These are phyloP conservation scores for Hemicentrotus pulcherrimus DNA, from an alignment of 35 echinoderm and acorn worm genomes.

Conservation along the genomic window DNA sequence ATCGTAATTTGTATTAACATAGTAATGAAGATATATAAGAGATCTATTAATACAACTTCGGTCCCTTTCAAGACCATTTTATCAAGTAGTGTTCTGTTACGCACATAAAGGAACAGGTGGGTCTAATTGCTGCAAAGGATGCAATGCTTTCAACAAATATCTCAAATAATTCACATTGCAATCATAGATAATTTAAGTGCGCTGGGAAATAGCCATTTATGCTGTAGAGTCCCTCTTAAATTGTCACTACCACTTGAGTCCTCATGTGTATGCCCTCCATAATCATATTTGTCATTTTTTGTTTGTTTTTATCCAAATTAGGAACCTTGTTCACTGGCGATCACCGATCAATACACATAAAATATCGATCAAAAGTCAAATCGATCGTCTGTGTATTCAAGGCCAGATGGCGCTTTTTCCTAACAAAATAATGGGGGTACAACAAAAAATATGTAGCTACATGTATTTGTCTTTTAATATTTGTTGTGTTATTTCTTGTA, in stretches of 20 bases:
- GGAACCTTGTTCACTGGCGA: constrained; percentile 6
- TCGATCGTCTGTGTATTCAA: constrained; percentile 34
- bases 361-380: constrained; percentile 33
- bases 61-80: no score
- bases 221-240: neutral
- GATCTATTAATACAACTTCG: no score
- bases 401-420: neutral
- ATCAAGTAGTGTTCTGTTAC: no score
- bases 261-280: neutral
- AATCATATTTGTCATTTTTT: constrained; percentile 14
- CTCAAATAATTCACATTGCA: neutral
- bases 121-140: no score
- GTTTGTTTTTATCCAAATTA: neutral
- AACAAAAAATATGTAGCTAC: neutral
- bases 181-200: neutral
- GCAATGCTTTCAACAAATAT: neutral
- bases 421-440: neutral
- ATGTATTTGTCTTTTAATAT: neutral
- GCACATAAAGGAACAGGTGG: no score
- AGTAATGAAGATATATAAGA: no score
- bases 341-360: constrained; percentile 41
- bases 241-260: no score
- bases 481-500: neutral
- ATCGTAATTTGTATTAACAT: no score
- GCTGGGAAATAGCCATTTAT: neutral